phyloP scores from a whole-genome alignment of 2,113 vertebrate genomes.

The Oceanodroma tethys region DNA sequence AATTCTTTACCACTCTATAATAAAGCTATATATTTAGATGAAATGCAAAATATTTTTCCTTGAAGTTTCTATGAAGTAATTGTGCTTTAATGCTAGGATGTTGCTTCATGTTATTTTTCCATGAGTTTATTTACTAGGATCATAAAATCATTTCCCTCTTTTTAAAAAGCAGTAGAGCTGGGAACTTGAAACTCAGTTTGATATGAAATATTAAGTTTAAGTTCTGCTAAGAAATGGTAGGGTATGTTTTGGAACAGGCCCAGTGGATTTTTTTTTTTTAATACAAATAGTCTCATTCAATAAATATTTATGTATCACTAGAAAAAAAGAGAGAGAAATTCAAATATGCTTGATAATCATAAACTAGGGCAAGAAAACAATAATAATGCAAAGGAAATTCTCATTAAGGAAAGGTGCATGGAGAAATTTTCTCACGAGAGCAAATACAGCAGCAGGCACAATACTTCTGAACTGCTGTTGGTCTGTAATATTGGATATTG shows the following conservation, averaged over 20 bases:
- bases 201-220: not conserved
- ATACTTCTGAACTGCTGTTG: not conserved
- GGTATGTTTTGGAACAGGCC: not conserved
- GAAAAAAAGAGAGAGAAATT: not conserved
- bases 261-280: not conserved
- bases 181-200: not conserved
- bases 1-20: not conserved
- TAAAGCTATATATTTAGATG: not conserved
- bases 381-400: not conserved
- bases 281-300: not conserved
- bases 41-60: not conserved
- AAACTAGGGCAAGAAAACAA: not conserved
- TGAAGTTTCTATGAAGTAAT: not conserved
- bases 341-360: not conserved
- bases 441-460: not conserved
- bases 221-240: not conserved
- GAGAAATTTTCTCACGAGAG: not conserved
- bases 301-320: not conserved
- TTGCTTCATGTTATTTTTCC: not conserved
- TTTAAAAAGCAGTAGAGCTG: not conserved
- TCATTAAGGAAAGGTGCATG: not conserved
- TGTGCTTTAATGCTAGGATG: not conserved
- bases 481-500: not conserved
- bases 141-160: not conserved
- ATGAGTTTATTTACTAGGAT: not conserved